Evolutionary conservation across 2,797 vertebrate genomes (phyloP).

Genomic region (Natrix natrix): DNA sequence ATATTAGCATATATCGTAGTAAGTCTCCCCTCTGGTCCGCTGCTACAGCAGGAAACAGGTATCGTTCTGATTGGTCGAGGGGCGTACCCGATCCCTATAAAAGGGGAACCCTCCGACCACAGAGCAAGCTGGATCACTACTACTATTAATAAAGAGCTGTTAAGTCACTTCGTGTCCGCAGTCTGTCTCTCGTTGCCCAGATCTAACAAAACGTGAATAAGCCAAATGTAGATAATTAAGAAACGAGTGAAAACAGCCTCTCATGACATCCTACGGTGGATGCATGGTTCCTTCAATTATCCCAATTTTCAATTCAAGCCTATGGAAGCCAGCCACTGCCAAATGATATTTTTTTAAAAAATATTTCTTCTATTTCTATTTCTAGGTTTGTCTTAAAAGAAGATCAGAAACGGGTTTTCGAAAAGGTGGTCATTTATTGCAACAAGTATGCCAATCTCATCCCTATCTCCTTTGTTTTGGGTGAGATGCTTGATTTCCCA

Average conservation of each 20-base stretch:
- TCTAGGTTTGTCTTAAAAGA: slow-evolving; percentile 79
- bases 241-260: not conserved
- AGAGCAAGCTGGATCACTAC: no score
- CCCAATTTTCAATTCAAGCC: not conserved
- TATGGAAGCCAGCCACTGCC: not conserved
- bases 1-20: no score
- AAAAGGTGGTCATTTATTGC: slow-evolving; percentile 93
- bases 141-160: no score
- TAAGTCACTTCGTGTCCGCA: no score
- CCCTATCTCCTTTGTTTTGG: slow-evolving; percentile 90
- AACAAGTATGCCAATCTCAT: slow-evolving; percentile 92
- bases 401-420: slow-evolving; percentile 86
- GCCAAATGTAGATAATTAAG: not conserved
- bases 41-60: no score
- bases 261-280: not conserved
- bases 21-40: no score
- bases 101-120: no score
- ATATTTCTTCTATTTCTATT: slow-evolving; percentile 29
- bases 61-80: no score
- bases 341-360: not conserved
- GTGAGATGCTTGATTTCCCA: slow-evolving; percentile 65
- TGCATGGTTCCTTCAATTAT: not conserved
- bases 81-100: no score
- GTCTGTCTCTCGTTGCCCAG: no score
- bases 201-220: no score